These are phyloP conservation scores for Oasisia sp. DNA, from an alignment of 2,888 invertebrate genomes.

Conservation along the genomic window DNA sequence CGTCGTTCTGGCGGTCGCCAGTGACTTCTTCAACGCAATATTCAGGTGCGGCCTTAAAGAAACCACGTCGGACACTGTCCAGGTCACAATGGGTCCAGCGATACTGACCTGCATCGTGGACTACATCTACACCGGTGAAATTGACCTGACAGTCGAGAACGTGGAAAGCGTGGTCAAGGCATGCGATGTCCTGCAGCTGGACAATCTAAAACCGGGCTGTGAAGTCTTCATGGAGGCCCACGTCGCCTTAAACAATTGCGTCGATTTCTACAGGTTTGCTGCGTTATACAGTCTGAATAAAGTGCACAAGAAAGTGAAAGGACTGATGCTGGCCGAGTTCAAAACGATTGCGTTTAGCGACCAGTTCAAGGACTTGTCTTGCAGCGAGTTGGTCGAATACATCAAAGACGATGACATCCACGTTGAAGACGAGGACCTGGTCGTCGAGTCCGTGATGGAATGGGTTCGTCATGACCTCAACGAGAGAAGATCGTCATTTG, in stretches of 20 bases:
- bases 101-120: constrained; percentile 32
- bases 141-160: constrained; percentile 35
- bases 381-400: constrained; percentile 36
- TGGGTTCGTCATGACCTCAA: constrained; percentile 32
- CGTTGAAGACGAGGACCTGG: constrained; percentile 35
- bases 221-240: constrained; percentile 36
- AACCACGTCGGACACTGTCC: constrained; percentile 24
- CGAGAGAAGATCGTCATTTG: constrained; percentile 7
- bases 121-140: constrained; percentile 38
- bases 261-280: constrained; percentile 37
- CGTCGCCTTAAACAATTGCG: constrained; percentile 36
- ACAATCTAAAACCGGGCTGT: constrained; percentile 32
- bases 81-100: constrained; percentile 17
- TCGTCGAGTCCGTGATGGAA: constrained; percentile 39
- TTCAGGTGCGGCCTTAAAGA: constrained; percentile 36
- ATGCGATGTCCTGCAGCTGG: constrained; percentile 36
- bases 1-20: constrained; percentile 36
- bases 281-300: constrained; percentile 31
- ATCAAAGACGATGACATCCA: constrained; percentile 32
- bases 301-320: constrained; percentile 28
- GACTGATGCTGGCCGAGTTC: constrained; percentile 33
- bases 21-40: constrained; percentile 37
- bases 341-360: constrained; percentile 26
- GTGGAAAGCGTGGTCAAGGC: constrained; percentile 38
- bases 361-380: constrained; percentile 29